Base-by-base conservation (phyloP, 2,797 vertebrate genomes). In the Leuciscus waleckii region DNA sequence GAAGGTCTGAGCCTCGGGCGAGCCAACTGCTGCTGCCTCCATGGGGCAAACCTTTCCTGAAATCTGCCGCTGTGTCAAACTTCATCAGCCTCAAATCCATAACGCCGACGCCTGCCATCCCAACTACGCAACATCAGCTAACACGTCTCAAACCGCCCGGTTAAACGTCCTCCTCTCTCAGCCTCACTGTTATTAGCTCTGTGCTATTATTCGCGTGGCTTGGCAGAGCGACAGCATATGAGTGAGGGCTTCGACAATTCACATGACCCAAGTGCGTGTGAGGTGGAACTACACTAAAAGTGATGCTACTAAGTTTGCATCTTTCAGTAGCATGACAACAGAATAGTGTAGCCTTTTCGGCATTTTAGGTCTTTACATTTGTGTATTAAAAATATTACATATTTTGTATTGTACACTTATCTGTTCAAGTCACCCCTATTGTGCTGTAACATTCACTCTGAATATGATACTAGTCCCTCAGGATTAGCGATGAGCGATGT, bases 21-120 rank as follows among this genome's bases (percentile, higher is more conserved):
- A 87, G 90, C 93, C 90, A 91, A 43, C 94, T 93, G 92, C 91
- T 89, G 49, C 82, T 84, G 82, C 73, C 35, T 69, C 58, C 32
- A 2, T 63, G 56, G 51, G 68, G 39, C 54, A 68, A 83, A 85
- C 77, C 77, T 41, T 70, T 74, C 16, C 67, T 58, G 61, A 82
- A 86, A 84, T 83, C 77, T 79, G 83, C 54, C 21, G 69, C 29
- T 84, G 61, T 87, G 74, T 81, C 81, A 87, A 84, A 73, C 58
- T 67, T 51, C 77, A 79, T 84, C 85, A 87, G 83, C 81, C n/a
- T 87, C 85, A 84, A 77, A 32, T 26, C 41, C n/a, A 9, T 29
- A 70, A 39, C 35, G 29, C 78, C 23, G 2, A 78, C 61, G 78
- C 63, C 71, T 61, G 63, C 63, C 73, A 61, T 74, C 68, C 26